phyloP scores from a whole-genome alignment of 2,113 vertebrate species.

The Microtus oregoni region DNA sequence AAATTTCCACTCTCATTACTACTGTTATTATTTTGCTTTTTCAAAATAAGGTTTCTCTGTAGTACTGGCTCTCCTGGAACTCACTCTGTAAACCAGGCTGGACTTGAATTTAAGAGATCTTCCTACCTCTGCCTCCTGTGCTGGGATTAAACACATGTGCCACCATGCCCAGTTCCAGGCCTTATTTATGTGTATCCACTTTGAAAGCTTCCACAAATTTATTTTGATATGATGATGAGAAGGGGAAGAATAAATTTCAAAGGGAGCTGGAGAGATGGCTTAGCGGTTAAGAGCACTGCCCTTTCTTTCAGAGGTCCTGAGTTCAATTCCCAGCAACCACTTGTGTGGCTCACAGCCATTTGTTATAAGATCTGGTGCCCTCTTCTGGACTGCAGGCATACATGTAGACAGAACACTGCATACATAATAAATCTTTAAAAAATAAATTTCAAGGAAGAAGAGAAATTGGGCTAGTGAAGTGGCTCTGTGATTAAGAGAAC shows the following conservation, averaged over 20 bases:
- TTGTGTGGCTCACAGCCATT: not conserved
- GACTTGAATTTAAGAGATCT: not conserved
- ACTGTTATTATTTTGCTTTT: not conserved
- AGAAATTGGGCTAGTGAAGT: not conserved
- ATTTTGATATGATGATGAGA: slow-evolving; percentile 37
- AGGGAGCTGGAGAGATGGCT: not conserved
- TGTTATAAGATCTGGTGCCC: not conserved
- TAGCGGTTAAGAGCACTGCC: not conserved
- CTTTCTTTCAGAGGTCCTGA: not conserved
- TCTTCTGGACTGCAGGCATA: not conserved
- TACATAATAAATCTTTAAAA: not conserved
- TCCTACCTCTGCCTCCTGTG: not conserved
- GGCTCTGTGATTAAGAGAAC: not conserved
- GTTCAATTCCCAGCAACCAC: not conserved
- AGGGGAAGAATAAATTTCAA: not conserved
- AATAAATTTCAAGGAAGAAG: slow-evolving; percentile 12
- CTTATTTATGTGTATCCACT: slow-evolving; percentile 26
- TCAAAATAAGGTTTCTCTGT: not conserved
- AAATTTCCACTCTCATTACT: no score
- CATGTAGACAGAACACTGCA: not conserved
- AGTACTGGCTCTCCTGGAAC: not conserved
- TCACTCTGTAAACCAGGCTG: not conserved
- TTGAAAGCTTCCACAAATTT: slow-evolving; percentile 24
- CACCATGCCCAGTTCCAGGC: not conserved
- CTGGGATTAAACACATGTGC: not conserved